A percentile compares a stretch with the other conserved stretches of the same genome.
These are phyloP conservation scores for Ammodramus savannarum DNA, from an alignment of 2,113 vertebrate genomes.

Conservation along the genomic window DNA sequence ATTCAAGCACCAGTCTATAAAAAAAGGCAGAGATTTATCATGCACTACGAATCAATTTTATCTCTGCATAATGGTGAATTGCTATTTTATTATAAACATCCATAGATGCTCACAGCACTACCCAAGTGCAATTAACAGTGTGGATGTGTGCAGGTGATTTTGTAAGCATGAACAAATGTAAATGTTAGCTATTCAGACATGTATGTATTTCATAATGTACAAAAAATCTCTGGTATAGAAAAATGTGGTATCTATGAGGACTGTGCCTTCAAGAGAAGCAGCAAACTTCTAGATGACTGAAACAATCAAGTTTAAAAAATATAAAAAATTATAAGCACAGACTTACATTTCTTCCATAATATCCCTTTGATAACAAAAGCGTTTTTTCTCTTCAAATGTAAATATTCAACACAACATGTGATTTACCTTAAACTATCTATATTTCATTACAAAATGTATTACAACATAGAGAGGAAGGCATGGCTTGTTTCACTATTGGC, in stretches of 20 bases:
- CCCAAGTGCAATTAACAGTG: not conserved
- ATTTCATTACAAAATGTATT: not conserved
- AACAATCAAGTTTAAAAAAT: not conserved
- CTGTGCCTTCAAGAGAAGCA: not conserved
- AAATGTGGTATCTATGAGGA: not conserved
- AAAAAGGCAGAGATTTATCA: not conserved
- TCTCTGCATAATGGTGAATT: not conserved
- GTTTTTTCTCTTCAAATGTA: not conserved
- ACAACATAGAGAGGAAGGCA: not conserved
- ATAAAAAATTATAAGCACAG: not conserved
- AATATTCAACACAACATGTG: not conserved
- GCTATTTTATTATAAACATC: not conserved
- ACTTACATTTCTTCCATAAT: not conserved
- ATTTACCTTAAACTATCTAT: not conserved
- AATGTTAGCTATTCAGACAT: not conserved
- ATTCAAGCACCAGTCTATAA: not conserved
- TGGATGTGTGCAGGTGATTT: not conserved
- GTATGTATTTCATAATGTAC: not conserved
- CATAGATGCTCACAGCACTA: not conserved
- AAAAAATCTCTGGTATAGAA: not conserved
- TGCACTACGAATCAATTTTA: not conserved
- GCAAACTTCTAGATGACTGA: not conserved
- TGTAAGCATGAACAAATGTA: not conserved
- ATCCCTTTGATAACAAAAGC: not conserved
- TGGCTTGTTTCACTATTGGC: not conserved